Evolutionary conservation across 1,140 invertebrate species (phyloP).

Genomic region (Diploscapter pachys): DNA sequence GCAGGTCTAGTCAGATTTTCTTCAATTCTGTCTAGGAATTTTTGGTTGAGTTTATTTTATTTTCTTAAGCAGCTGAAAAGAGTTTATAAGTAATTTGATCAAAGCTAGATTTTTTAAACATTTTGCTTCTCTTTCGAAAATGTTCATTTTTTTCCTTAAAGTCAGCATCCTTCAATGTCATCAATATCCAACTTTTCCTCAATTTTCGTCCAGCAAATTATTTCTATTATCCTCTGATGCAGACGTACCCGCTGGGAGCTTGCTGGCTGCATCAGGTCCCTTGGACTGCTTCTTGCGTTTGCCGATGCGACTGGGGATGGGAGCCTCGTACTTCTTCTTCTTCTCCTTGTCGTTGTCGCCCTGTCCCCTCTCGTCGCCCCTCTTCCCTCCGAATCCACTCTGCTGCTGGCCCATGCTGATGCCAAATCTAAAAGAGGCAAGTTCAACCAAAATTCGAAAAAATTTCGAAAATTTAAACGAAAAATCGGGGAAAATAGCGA

Average conservation of each 20-base stretch:
- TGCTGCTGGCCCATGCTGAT: constrained; percentile 38
- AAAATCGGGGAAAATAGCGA: no score
- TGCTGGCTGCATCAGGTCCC: constrained; percentile 95
- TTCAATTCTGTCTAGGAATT: not conserved
- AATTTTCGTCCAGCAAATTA: not conserved
- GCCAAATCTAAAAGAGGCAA: no score
- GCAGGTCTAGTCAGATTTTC: not conserved
- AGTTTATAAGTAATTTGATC: no score
- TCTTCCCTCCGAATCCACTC: constrained; percentile 33
- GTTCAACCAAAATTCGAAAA: no score
- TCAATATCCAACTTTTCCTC: not conserved
- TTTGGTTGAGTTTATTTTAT: no score
- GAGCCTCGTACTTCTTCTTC: constrained; percentile 98
- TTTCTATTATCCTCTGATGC: not conserved
- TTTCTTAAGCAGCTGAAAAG: no score
- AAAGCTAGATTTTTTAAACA: no score
- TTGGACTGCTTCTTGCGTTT: constrained; percentile 93
- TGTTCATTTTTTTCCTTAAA: no score
- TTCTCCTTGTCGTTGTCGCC: constrained; percentile 70
- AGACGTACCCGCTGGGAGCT: constrained; percentile 76
- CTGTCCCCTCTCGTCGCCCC: constrained; percentile 47
- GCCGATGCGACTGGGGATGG: constrained; percentile 94
- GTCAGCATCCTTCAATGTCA: no score
- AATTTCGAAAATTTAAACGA: no score
- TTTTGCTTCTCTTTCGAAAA: no score